Percentiles rank a stretch among this genome's conserved stretches.
Conservation (phyloP, 1,140 invertebrate genomes). For the Aricia agestis region DNA sequence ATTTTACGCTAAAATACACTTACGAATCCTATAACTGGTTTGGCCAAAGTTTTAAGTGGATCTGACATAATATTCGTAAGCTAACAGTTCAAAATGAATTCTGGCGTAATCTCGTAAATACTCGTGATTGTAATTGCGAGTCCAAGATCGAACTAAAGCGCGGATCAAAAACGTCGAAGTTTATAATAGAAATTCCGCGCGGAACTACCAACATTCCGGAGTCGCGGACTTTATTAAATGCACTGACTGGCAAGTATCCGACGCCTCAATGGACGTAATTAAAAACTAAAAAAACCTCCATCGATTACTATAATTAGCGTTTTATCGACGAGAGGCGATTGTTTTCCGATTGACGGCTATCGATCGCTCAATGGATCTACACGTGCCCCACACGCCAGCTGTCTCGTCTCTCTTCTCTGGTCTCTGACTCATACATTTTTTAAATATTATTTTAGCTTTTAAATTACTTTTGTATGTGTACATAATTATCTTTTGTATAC, state of each 20-base stretch:
- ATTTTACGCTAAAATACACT: too few relatives aligned
- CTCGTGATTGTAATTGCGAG: neutral
- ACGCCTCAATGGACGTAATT: constrained; percentile 67
- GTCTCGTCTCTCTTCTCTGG: constrained; percentile 11
- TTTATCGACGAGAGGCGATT: constrained; percentile 69
- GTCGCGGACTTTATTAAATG: constrained; percentile 57
- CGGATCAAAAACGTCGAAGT: constrained; percentile 43
- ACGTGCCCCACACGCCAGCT: constrained; percentile 30
- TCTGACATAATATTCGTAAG: too few relatives aligned
- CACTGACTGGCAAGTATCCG: constrained; percentile 66
- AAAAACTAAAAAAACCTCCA: constrained; percentile 74
- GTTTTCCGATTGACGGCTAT: constrained; percentile 57
- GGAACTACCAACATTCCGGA: constrained; percentile 52
- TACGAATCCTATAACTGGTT: too few relatives aligned
- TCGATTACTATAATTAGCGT: constrained; percentile 73
- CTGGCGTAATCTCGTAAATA: neutral
- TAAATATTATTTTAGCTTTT: neutral
- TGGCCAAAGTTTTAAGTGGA: too few relatives aligned
- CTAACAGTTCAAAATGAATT: too few relatives aligned
- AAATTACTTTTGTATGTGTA: neutral
- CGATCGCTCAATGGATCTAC: constrained; percentile 49
- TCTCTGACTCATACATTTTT: constrained; percentile 2
- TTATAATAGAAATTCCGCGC: constrained; percentile 64
- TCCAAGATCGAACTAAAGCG: neutral
- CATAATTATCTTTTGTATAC: neutral